phyloP scores from a whole-genome alignment of 2,888 invertebrate genomes.

The Drosophila ustulata region DNA sequence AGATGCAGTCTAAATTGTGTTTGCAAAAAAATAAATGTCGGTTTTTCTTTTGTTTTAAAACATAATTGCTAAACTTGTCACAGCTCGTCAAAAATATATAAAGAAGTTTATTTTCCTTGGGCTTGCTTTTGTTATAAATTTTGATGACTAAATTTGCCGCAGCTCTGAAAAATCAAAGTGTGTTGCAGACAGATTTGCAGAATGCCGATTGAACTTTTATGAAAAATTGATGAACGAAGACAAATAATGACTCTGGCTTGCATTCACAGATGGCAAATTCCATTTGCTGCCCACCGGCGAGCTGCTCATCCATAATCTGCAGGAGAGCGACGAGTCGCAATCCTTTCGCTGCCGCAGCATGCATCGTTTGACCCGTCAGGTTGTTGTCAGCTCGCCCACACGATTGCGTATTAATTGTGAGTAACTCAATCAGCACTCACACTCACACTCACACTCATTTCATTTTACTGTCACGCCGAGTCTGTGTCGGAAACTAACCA shows the following conservation, averaged over 20 bases:
- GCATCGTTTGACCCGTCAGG: constrained; percentile 90
- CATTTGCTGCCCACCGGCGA: constrained; percentile 91
- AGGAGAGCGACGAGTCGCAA: constrained; percentile 90
- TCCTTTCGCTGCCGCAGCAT: constrained; percentile 90
- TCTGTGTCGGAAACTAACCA: constrained; percentile 52
- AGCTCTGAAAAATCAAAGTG: background rate
- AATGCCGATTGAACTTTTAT: constrained; percentile 3
- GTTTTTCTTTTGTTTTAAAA: too few relatives aligned
- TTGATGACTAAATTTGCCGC: background rate
- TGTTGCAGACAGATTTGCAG: background rate
- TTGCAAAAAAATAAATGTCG: too few relatives aligned
- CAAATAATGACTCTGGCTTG: constrained; percentile 13
- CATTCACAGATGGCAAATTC: constrained; percentile 89
- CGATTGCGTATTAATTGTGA: constrained; percentile 90
- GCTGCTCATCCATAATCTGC: constrained; percentile 90
- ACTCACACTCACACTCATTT: background rate
- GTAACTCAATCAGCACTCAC: constrained; percentile 70
- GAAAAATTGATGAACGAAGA: constrained; percentile 14
- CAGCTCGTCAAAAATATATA: background rate
- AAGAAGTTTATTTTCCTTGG: background rate
- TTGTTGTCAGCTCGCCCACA: constrained; percentile 89
- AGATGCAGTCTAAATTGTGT: too few relatives aligned
- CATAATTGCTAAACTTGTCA: too few relatives aligned
- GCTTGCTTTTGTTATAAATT: too few relatives aligned
- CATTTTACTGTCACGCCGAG: background rate